phyloP scores from a whole-genome alignment of 2,797 vertebrate genomes.

The Tragelaphus oryx region DNA sequence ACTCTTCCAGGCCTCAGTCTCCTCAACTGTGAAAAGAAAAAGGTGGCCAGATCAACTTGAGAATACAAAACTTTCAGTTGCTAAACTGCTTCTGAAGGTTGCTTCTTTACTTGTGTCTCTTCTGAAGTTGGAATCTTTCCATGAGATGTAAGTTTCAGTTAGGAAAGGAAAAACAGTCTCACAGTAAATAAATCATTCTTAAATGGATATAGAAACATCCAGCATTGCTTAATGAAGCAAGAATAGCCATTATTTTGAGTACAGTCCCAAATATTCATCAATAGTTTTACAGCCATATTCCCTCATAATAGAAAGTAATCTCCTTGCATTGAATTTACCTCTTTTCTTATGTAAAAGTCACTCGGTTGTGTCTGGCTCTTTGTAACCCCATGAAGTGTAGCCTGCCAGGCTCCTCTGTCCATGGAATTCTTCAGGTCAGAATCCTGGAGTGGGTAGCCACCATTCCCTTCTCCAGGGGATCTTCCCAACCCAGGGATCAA shows the following conservation, averaged over 20 bases:
- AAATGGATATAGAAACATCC: background rate
- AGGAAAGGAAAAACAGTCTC: background rate
- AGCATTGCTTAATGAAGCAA: background rate
- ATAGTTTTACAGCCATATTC: background rate
- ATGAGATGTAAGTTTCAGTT: background rate
- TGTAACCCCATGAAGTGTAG: background rate
- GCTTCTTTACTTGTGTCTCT: background rate
- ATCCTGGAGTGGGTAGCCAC: background rate
- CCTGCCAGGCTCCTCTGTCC: background rate
- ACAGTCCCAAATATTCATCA: background rate
- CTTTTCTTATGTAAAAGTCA: background rate
- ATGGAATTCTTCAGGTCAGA: background rate
- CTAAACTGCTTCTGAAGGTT: background rate
- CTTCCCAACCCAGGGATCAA: background rate
- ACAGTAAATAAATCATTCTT: background rate
- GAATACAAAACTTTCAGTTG: background rate
- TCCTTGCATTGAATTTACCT: background rate
- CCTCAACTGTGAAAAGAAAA: background rate
- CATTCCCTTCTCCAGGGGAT: background rate
- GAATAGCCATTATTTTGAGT: background rate
- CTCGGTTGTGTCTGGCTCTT: background rate
- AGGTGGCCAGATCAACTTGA: background rate
- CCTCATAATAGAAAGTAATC: background rate
- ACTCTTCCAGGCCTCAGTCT: background rate
- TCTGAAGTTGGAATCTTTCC: background rate